phyloP scores from a whole-genome alignment of 2,797 vertebrate genomes.

The Brotula barbata region DNA sequence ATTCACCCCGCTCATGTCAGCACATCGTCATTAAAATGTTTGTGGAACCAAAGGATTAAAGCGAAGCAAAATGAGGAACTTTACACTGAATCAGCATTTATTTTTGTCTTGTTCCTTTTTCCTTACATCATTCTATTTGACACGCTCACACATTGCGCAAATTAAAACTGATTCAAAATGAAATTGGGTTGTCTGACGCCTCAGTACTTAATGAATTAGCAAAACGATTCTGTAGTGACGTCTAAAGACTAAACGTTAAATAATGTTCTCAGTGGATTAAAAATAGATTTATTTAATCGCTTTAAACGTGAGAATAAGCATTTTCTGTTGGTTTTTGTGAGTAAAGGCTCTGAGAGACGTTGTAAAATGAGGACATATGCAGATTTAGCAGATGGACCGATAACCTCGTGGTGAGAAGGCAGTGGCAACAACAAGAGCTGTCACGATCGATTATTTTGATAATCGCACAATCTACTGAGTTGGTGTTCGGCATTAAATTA shows the following conservation, averaged over 20 bases:
- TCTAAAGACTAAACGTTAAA: constrained; percentile 58
- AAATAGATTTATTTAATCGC: constrained; percentile 57
- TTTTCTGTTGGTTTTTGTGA: constrained; percentile 37
- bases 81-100: too few relatives aligned
- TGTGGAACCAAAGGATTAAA: background rate
- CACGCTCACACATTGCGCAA: constrained; percentile 33
- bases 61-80: background rate
- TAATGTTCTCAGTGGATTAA: constrained; percentile 61
- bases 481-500: too few relatives aligned
- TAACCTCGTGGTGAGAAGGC: constrained; percentile 1
- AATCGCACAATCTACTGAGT: too few relatives aligned
- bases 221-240: constrained; percentile 48
- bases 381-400: constrained; percentile 38
- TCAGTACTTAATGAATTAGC: constrained; percentile 57
- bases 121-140: constrained; percentile 29
- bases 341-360: constrained; percentile 38
- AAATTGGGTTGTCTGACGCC: constrained; percentile 41
- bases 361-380: constrained; percentile 29
- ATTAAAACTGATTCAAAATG: constrained; percentile 45
- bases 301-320: constrained; percentile 58
- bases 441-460: too few relatives aligned
- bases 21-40: background rate
- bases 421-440: background rate
- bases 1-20: background rate
- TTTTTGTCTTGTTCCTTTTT: background rate